These are phyloP conservation scores for Cephus spinipes DNA, from an alignment of 2,888 invertebrate species.

Conservation along the genomic window DNA sequence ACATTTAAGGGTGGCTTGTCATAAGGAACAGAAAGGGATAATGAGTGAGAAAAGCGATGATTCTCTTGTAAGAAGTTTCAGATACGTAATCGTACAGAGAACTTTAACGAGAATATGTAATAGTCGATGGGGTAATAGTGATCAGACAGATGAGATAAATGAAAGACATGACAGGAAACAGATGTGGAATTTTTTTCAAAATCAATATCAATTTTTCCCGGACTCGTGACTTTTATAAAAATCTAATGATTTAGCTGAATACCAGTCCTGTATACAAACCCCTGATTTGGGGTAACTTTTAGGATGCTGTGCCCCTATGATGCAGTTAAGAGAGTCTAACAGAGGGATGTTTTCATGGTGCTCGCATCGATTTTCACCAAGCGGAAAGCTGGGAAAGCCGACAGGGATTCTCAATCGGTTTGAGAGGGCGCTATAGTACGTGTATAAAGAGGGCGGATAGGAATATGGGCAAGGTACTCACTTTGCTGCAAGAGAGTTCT, in stretches of 20 bases:
- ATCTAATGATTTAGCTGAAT: not conserved
- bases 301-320: conserved; percentile 1
- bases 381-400: not conserved
- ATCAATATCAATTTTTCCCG: not conserved
- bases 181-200: not conserved
- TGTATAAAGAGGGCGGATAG: not conserved
- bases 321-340: not conserved
- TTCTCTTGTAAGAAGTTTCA: too few species aligned
- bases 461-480: conserved; percentile 35
- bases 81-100: not conserved
- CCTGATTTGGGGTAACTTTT: not conserved
- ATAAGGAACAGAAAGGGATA: not conserved
- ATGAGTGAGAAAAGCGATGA: not conserved
- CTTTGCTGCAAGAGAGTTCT: conserved; percentile 54
- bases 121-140: not conserved
- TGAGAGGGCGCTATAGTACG: not conserved
- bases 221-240: not conserved
- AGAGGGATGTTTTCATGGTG: conserved; percentile 8
- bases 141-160: not conserved
- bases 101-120: not conserved
- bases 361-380: conserved; percentile 11
- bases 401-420: conserved; percentile 5
- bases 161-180: not conserved
- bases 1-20: not conserved
- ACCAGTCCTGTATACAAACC: not conserved